Evolutionary conservation across 37 sponge, comb jelly and placozoan species (phyloP).

Genomic region (Bolinopsis microptera): DNA sequence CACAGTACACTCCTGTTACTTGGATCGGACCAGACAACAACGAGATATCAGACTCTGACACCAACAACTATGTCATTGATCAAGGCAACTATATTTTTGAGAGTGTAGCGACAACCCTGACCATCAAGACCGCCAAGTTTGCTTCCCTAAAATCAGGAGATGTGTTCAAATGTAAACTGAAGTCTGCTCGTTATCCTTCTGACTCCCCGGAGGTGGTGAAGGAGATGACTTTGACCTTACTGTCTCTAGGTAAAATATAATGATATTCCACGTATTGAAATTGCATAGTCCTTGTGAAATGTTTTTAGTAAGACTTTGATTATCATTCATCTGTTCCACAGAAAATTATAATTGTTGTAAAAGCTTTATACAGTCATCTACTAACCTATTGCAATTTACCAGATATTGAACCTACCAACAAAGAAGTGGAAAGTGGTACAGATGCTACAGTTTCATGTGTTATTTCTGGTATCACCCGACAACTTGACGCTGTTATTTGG

Average conservation of each 20-base stretch:
- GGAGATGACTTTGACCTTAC: background rate
- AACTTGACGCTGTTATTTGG: conserved; percentile 15
- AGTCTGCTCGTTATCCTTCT: background rate
- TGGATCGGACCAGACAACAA: background rate
- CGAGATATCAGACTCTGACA: background rate
- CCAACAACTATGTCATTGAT: background rate
- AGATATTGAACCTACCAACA: background rate
- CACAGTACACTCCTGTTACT: background rate
- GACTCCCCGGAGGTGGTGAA: conserved; percentile 6
- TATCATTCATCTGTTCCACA: too few species aligned
- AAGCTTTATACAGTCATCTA: too few species aligned
- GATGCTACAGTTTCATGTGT: background rate
- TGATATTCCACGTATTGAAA: too few species aligned
- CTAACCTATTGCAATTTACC: background rate
- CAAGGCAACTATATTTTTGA: background rate
- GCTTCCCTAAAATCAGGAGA: background rate
- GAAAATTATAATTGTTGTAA: too few species aligned
- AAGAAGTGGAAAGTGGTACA: background rate
- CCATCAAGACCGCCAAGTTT: background rate
- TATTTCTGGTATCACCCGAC: background rate
- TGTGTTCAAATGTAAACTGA: background rate
- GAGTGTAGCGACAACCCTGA: background rate
- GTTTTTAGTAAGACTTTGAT: too few species aligned
- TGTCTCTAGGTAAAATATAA: background rate
- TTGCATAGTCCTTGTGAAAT: too few species aligned